phyloP scores from a whole-genome alignment of 1,140 invertebrate genomes.

The Drosophila watanabei region DNA sequence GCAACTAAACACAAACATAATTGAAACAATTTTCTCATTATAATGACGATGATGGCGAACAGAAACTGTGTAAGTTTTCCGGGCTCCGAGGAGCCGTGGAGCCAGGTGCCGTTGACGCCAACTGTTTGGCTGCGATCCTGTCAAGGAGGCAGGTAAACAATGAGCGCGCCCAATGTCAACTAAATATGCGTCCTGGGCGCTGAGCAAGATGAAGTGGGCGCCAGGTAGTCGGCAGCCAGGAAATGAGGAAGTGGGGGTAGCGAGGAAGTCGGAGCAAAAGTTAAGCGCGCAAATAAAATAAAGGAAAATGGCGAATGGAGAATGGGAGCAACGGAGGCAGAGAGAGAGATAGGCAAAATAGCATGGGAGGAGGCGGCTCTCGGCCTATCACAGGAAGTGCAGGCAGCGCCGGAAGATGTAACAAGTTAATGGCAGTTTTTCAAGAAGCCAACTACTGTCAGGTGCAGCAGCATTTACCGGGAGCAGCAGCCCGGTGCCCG shows the following conservation, averaged over 20 bases:
- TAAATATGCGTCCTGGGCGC: constrained; percentile 71
- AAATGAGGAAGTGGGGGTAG: background rate
- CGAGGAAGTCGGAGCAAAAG: constrained; percentile 64
- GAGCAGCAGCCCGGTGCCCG: constrained; percentile 21
- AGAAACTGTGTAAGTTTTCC: constrained; percentile 35
- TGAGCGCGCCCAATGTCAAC: constrained; percentile 63
- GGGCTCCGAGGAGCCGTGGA: constrained; percentile 4
- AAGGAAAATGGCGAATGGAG: constrained; percentile 32
- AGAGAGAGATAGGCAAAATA: constrained; percentile 8
- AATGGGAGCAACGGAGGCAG: constrained; percentile 20
- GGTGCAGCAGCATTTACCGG: constrained; percentile 37
- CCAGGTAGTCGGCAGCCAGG: constrained; percentile 52
- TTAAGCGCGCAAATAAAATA: constrained; percentile 74
- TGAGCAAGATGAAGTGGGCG: constrained; percentile 72
- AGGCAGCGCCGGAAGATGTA: constrained; percentile 73
- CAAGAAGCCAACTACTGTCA: constrained; percentile 74
- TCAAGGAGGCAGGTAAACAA: constrained; percentile 76
- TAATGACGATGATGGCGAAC: constrained; percentile 59
- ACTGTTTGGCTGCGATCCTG: constrained; percentile 73
- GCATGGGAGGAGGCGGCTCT: constrained; percentile 4
- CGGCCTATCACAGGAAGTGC: constrained; percentile 59
- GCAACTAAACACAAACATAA: constrained; percentile 84
- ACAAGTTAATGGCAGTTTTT: constrained; percentile 83
- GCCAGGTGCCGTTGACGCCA: constrained; percentile 76
- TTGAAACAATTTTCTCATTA: constrained; percentile 85